Conservation (phyloP, 2,888 invertebrate genomes). For the Margaritifera margaritifera region DNA sequence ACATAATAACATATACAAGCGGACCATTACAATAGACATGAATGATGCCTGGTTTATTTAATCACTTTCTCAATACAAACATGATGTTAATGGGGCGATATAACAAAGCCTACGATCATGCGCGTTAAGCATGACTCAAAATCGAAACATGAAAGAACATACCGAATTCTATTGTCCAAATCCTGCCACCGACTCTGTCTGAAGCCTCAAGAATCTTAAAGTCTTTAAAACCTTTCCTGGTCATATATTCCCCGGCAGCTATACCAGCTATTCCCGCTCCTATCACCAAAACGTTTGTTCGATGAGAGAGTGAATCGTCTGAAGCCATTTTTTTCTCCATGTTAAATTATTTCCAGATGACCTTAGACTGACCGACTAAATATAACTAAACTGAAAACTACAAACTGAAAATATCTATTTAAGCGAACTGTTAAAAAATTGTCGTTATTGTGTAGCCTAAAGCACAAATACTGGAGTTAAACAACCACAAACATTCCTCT, state of each 20-base stretch:
- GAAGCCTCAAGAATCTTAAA: constrained; percentile 69
- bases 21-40: no score
- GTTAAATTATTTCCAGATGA: constrained; percentile 6
- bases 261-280: constrained; percentile 71
- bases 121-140: constrained; percentile 2
- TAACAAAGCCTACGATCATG: neutral
- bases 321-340: constrained; percentile 27
- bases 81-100: no score
- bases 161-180: constrained; percentile 69
- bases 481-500: no score
- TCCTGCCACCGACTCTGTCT: constrained; percentile 69
- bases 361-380: constrained; percentile 2
- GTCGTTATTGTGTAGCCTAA: no score
- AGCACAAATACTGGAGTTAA: no score
- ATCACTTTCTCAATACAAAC: no score
- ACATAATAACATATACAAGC: no score
- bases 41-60: no score
- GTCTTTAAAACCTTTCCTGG: constrained; percentile 63
- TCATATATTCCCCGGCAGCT: constrained; percentile 63
- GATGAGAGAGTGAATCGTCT: constrained; percentile 23
- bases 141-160: constrained; percentile 20
- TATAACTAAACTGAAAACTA: no score
- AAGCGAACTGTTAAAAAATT: no score
- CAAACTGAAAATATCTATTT: no score
- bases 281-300: constrained; percentile 64